Base-by-base conservation (phyloP, 2,888 invertebrate genomes). In the Tetragnatha montana region DNA sequence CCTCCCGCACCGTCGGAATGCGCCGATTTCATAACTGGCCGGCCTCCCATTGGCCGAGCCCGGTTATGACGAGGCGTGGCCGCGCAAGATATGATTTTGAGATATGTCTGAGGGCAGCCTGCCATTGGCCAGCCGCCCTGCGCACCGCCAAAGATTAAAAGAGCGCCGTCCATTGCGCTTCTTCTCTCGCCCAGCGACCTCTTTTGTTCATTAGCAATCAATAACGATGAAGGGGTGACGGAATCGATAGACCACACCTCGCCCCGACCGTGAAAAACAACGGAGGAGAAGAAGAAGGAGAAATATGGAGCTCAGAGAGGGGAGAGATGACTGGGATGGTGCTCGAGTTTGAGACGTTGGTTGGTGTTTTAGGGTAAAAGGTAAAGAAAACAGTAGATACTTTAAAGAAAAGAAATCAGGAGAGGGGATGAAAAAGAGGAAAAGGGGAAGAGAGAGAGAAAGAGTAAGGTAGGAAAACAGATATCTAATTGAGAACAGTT, bases 91-190 rank as follows among this genome's bases (percentile, higher is more conserved):
- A 88, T 88, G 87, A 88, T 81, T 82, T 88, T 78, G 68, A 82
- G 82, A 88, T 88, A 88, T 88, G 81, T 75, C 71, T 12, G 17
- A 78, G 50, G 82, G 70, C 19, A 19, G 14, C 14, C 17, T 51
- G 68, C 78, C 78, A 88, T 88, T 88, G 87, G 87, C 60, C 47
- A 69, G 47, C 73, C 50, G 19, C 71, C 71, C 87, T 88, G 87
- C 87, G 87, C 87, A 82, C 69, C 79, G 49, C 71, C 71, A 73
- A 80, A 87, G 87, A 87, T 87, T 81, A 87, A 87, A 87, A 70
- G 70, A 74, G 85, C 71, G 76, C 49, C 70, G 76, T 69, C 70
- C 70, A 69, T 75, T 19, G 81, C 80, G 78, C 85, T 78, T 35
- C 49, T 17, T 73, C 75, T 71, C 85, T 69, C 79, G 68, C 17